A percentile compares a stretch with the other conserved stretches of the same genome.
These are phyloP conservation scores for Prionchulus punctatus DNA, from an alignment of 2,888 invertebrate species.

Conservation along the genomic window DNA sequence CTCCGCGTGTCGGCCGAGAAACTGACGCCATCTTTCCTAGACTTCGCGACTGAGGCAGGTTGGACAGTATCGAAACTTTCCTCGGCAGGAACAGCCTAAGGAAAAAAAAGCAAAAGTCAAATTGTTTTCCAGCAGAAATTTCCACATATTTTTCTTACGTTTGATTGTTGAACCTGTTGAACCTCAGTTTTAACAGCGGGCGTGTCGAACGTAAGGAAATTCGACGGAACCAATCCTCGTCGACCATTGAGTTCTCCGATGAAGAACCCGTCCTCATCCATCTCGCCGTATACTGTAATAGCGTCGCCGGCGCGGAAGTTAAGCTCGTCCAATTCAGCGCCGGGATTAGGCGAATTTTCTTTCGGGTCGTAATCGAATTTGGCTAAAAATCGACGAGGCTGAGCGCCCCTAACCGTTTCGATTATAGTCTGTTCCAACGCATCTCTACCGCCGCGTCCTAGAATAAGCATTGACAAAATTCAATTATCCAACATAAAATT, in stretches of 20 bases:
- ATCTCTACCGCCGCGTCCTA: constrained; percentile 12
- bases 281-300: constrained; percentile 89
- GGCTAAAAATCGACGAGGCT: constrained; percentile 53
- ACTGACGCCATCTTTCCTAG: no score
- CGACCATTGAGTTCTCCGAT: constrained; percentile 88
- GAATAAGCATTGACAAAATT: not conserved
- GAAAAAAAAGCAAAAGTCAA: no score
- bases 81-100: no score
- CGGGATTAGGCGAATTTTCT: constrained; percentile 90
- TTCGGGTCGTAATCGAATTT: constrained; percentile 95
- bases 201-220: constrained; percentile 51
- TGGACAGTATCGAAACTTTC: no score
- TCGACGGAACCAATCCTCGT: constrained; percentile 91
- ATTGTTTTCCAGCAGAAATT: no score
- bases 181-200: no score
- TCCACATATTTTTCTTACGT: no score
- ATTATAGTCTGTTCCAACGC: constrained; percentile 8
- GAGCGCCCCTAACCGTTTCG: constrained; percentile 8
- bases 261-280: constrained; percentile 98
- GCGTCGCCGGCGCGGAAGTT: constrained; percentile 89
- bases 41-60: no score
- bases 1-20: no score
- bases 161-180: no score
- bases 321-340: constrained; percentile 84
- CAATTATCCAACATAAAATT: no score